These are phyloP conservation scores for Chloroceryle inda DNA, from an alignment of 2,797 vertebrate species.

Conservation along the genomic window DNA sequence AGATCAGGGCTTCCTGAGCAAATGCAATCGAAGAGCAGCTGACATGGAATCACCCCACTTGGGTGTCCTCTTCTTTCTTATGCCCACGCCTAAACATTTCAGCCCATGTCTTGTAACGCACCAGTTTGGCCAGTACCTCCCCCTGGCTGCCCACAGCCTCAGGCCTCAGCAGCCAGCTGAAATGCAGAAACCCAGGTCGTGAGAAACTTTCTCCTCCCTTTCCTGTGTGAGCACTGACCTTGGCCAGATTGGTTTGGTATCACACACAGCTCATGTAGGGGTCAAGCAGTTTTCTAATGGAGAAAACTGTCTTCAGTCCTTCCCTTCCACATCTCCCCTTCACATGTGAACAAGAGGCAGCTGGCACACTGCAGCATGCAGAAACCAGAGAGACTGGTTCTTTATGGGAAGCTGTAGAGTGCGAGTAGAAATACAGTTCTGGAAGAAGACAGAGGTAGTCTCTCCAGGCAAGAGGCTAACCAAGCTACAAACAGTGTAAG, in stretches of 20 bases:
- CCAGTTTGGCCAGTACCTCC: background rate
- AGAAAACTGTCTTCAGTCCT: background rate
- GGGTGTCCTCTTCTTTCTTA: background rate
- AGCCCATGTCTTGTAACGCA: background rate
- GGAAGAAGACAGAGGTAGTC: background rate
- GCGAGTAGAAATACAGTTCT: background rate
- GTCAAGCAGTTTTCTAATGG: fast-evolving
- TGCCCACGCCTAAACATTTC: background rate
- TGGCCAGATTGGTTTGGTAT: background rate
- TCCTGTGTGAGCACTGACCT: background rate
- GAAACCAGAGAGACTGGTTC: background rate
- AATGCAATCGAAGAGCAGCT: background rate
- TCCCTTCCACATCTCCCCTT: background rate
- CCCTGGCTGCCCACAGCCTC: fast-evolving
- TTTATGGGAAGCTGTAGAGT: background rate
- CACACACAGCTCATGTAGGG: fast-evolving
- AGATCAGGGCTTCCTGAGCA: background rate
- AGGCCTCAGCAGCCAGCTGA: background rate
- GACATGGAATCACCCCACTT: fast-evolving
- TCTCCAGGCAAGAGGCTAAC: background rate
- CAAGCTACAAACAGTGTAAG: background rate
- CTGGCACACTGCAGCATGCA: background rate
- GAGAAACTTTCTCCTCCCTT: background rate
- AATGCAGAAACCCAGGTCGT: background rate
- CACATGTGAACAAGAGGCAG: fast-evolving